A percentile compares a stretch with the other conserved stretches of the same genome.
Evolutionary conservation across 30 jellyfish, hydroid and myxozoan genomes (phyloP).

Genomic region (Hydractinia symbiolongicarpus): DNA sequence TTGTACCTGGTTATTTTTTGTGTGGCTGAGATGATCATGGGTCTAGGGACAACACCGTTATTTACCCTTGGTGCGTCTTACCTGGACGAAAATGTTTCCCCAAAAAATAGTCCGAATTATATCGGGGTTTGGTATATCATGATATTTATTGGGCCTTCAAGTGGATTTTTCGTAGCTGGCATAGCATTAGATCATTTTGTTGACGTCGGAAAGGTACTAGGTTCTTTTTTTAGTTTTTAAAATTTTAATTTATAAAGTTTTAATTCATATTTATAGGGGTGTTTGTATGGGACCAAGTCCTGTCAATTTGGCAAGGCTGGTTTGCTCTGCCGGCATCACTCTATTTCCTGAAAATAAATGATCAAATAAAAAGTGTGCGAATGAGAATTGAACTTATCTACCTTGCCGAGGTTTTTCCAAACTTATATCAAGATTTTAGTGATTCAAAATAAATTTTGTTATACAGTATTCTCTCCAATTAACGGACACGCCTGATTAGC

Average conservation of each 20-base stretch:
- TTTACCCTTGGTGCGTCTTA: conserved; percentile 69
- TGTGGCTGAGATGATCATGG: conserved; percentile 54
- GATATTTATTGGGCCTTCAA: conserved; percentile 46
- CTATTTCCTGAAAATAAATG: too few species aligned
- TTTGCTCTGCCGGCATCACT: too few species aligned
- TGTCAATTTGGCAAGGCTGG: too few species aligned
- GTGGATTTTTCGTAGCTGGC: conserved; percentile 45
- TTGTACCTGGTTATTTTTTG: conserved; percentile 36
- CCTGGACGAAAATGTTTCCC: conserved; percentile 68
- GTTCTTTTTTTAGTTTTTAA: not conserved
- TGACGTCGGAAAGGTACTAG: conserved; percentile 43
- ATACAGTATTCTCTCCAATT: too few species aligned
- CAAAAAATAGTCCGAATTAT: conserved; percentile 46
- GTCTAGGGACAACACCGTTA: conserved; percentile 77
- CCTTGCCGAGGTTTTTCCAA: too few species aligned
- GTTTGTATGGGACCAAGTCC: too few species aligned
- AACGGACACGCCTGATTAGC: too few species aligned
- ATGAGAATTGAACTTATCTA: too few species aligned
- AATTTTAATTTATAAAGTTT: not conserved
- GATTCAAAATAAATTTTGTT: too few species aligned
- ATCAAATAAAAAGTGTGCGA: too few species aligned
- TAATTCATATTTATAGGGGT: not conserved
- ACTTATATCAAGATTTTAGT: too few species aligned
- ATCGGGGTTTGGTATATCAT: conserved; percentile 48
- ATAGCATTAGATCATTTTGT: conserved; percentile 31